phyloP scores from a whole-genome alignment of 2,888 invertebrate genomes.

The Parthenolecanium corni region DNA sequence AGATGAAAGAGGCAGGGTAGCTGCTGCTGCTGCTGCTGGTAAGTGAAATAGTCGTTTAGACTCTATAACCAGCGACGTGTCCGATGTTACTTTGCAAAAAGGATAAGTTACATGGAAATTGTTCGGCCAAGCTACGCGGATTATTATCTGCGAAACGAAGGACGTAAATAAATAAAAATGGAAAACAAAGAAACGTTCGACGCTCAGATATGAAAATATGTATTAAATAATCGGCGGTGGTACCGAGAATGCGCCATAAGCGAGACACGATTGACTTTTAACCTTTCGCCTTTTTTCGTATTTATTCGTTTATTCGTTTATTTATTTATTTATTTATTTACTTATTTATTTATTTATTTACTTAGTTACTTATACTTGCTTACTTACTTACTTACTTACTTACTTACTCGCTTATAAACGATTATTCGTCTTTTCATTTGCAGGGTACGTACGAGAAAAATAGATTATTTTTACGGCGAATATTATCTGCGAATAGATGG shows the following conservation, averaged over 20 bases:
- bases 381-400: too few species aligned
- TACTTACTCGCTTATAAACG: conserved; percentile 2
- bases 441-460: conserved; percentile 26
- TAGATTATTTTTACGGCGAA: conserved; percentile 28
- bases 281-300: conserved; percentile 2
- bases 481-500: conserved; percentile 25
- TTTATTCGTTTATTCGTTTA: too few species aligned
- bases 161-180: conserved; percentile 24
- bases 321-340: too few species aligned
- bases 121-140: conserved; percentile 26
- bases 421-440: conserved; percentile 29
- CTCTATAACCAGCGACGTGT: too few species aligned
- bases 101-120: conserved; percentile 10
- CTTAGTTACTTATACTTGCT: too few species aligned
- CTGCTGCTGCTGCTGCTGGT: too few species aligned
- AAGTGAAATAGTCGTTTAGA: too few species aligned
- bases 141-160: conserved; percentile 22
- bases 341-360: not conserved
- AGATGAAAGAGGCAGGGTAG: too few species aligned
- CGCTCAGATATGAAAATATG: not conserved
- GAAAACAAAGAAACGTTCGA: conserved; percentile 19
- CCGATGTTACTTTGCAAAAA: not conserved
- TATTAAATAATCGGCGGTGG: conserved; percentile 24
- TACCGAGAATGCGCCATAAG: conserved; percentile 6
- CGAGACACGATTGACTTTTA: conserved; percentile 25